These are phyloP conservation scores for Neotoxoptera formosana DNA, from an alignment of 1,140 invertebrate genomes.

Conservation along the genomic window DNA sequence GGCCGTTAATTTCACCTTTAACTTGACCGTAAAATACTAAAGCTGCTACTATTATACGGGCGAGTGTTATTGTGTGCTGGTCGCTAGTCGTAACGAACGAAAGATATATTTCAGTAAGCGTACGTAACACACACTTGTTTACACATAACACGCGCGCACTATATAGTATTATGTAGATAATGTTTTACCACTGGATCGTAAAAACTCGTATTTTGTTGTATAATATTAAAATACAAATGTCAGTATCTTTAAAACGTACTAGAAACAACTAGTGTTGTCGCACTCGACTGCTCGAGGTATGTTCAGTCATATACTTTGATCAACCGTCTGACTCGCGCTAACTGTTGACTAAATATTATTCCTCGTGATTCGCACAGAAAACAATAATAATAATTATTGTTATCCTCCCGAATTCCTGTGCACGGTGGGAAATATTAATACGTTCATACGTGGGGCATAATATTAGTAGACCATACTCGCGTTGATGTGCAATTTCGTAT, in stretches of 20 bases:
- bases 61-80: neutral
- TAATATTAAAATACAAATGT: neutral
- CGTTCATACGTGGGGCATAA: too few relatives aligned
- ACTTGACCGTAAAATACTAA: neutral
- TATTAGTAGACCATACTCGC: too few relatives aligned
- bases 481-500: too few relatives aligned
- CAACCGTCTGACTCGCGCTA: neutral
- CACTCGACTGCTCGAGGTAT: too few relatives aligned
- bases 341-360: neutral
- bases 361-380: neutral
- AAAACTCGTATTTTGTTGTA: neutral
- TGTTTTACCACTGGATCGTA: neutral
- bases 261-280: neutral
- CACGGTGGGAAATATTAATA: too few relatives aligned
- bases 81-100: neutral
- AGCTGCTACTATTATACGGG: neutral
- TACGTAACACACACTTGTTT: neutral
- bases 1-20: constrained; percentile 5
- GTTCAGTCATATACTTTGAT: neutral
- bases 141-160: neutral
- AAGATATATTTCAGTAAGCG: neutral
- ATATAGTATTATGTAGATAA: neutral
- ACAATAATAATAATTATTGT: neutral
- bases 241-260: neutral
- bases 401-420: too few relatives aligned